phyloP scores from a whole-genome alignment of 2,113 vertebrate genomes.

The Anhinga anhinga region DNA sequence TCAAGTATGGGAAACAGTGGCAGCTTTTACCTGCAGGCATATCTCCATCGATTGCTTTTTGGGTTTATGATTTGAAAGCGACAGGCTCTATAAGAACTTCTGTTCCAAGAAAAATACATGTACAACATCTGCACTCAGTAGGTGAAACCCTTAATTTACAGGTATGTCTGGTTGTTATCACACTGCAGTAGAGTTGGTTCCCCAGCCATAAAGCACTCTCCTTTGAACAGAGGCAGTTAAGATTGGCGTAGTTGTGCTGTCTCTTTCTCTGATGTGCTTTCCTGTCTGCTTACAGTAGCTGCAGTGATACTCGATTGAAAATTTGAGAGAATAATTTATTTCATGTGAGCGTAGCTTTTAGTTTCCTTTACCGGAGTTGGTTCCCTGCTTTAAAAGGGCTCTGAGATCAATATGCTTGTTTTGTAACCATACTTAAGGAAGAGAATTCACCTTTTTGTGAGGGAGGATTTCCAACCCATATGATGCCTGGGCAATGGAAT shows the following conservation, averaged over 20 bases:
- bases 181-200: not conserved
- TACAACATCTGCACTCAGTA: not conserved
- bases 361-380: not conserved
- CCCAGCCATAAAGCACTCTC: not conserved
- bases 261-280: not conserved
- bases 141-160: not conserved
- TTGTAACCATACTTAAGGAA: not conserved
- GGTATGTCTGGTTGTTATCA: not conserved
- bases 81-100: not conserved
- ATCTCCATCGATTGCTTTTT: not conserved
- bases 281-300: not conserved
- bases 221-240: not conserved
- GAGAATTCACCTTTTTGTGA: not conserved
- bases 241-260: not conserved
- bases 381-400: not conserved
- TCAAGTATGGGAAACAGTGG: not conserved
- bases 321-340: not conserved
- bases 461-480: not conserved
- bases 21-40: not conserved
- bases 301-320: not conserved
- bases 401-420: not conserved
- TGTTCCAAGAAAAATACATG: rapidly evolving
- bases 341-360: not conserved
- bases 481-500: not conserved
- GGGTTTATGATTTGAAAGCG: not conserved